Evolutionary conservation across 1,140 invertebrate genomes (phyloP).

Genomic region (Drosophila varians): DNA sequence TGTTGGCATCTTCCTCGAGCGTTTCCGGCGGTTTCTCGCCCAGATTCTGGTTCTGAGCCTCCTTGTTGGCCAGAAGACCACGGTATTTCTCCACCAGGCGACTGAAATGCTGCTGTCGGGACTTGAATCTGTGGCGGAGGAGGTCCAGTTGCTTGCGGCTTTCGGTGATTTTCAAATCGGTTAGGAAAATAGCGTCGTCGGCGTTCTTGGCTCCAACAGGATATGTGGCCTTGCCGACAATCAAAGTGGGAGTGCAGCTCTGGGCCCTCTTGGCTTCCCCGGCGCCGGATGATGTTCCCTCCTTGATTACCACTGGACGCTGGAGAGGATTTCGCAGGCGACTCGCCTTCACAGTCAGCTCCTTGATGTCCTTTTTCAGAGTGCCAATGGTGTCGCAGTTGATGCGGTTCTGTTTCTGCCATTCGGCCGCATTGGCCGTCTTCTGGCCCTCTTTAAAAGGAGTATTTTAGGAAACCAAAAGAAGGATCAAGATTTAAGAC

Average conservation of each 20-base stretch:
- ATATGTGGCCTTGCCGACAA: constrained; percentile 76
- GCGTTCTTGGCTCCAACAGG: constrained; percentile 84
- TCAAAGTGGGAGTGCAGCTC: constrained; percentile 59
- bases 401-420: constrained; percentile 88
- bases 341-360: constrained; percentile 86
- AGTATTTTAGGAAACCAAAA: neutral
- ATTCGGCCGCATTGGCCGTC: constrained; percentile 91
- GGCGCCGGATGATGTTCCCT: neutral
- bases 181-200: constrained; percentile 85
- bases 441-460: constrained; percentile 89
- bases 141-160: constrained; percentile 90
- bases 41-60: constrained; percentile 80
- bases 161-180: constrained; percentile 91
- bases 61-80: constrained; percentile 83
- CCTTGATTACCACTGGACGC: constrained; percentile 68
- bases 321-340: constrained; percentile 78
- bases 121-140: constrained; percentile 87
- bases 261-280: constrained; percentile 45
- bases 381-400: constrained; percentile 88
- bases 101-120: constrained; percentile 85
- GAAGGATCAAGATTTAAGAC: too few species aligned
- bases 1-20: constrained; percentile 83
- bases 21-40: constrained; percentile 84
- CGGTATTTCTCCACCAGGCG: constrained; percentile 86
- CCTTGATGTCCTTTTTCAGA: constrained; percentile 90